These are phyloP conservation scores for Heliconius cydno DNA, from an alignment of 2,888 invertebrate species.

Conservation along the genomic window DNA sequence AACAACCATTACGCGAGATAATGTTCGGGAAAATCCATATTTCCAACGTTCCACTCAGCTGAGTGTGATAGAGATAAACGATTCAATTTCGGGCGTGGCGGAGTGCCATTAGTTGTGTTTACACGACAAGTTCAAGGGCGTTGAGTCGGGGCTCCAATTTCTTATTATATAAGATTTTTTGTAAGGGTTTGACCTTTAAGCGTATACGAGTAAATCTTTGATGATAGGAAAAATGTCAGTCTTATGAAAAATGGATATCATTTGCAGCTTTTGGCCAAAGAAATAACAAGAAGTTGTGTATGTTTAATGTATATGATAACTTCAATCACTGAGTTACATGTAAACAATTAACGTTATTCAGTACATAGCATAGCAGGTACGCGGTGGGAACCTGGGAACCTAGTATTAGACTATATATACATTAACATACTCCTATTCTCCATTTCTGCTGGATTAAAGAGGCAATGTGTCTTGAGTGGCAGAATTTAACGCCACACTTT, in stretches of 20 bases:
- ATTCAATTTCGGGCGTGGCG: slow-evolving; percentile 34
- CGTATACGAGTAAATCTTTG: not conserved
- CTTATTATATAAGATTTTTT: not conserved
- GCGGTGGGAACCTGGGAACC: too few relatives aligned
- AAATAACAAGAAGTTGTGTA: too few relatives aligned
- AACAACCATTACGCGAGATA: slow-evolving; percentile 18
- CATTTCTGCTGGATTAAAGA: too few relatives aligned
- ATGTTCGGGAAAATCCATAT: slow-evolving; percentile 14
- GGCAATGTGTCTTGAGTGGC: too few relatives aligned
- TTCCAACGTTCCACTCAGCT: slow-evolving; percentile 32
- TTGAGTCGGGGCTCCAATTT: slow-evolving; percentile 4
- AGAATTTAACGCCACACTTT: too few relatives aligned
- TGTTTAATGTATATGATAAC: not conserved
- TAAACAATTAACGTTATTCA: too few relatives aligned
- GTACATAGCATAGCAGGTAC: too few relatives aligned
- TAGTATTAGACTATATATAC: too few relatives aligned
- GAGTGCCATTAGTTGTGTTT: slow-evolving; percentile 32
- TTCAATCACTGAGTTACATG: not conserved
- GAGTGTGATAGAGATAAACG: slow-evolving; percentile 41
- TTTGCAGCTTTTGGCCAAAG: not conserved
- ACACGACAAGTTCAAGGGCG: slow-evolving; percentile 31
- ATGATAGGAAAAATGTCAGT: not conserved
- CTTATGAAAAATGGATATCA: not conserved
- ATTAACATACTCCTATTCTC: too few relatives aligned
- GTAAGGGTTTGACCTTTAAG: slow-evolving; percentile 1